These are phyloP conservation scores for Agriotes lineatus DNA, from an alignment of 2,888 invertebrate species.

Conservation along the genomic window DNA sequence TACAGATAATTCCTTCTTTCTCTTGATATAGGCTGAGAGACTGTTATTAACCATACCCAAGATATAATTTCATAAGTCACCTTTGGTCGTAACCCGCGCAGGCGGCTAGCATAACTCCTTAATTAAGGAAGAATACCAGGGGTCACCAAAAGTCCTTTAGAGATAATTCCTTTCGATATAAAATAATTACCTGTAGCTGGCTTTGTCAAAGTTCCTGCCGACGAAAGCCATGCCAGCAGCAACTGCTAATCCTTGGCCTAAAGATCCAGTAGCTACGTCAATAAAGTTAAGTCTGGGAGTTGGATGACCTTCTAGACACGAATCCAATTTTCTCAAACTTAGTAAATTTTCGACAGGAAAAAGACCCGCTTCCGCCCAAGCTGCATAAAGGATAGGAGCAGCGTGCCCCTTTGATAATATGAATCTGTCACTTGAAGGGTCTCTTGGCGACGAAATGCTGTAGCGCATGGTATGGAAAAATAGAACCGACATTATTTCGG, in stretches of 20 bases:
- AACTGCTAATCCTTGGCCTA: slow-evolving; percentile 96
- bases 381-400: slow-evolving; percentile 97
- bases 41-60: too few relatives aligned
- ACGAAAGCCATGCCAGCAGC: slow-evolving; percentile 99
- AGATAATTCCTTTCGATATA: neutral
- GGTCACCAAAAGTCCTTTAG: neutral
- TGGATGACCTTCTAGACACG: slow-evolving; percentile 99
- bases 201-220: slow-evolving; percentile 87
- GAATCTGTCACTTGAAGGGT: slow-evolving; percentile 93
- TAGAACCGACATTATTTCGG: slow-evolving; percentile 97
- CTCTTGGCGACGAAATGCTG: slow-evolving; percentile 87
- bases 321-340: slow-evolving; percentile 91
- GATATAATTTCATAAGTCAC: too few relatives aligned
- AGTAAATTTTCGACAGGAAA: slow-evolving; percentile 86
- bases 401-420: slow-evolving; percentile 99
- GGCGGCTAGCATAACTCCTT: too few relatives aligned
- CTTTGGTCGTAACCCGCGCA: too few relatives aligned
- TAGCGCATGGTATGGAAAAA: slow-evolving; percentile 98
- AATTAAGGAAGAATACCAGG: too few relatives aligned
- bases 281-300: slow-evolving; percentile 97
- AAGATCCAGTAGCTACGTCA: slow-evolving; percentile 98
- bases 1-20: too few relatives aligned
- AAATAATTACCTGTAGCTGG: slow-evolving; percentile 80
- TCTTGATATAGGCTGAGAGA: too few relatives aligned
- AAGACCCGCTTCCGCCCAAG: slow-evolving; percentile 97